Evolutionary conservation across 2,888 invertebrate species (phyloP).

Genomic region (Sarcophaga rosellei): DNA sequence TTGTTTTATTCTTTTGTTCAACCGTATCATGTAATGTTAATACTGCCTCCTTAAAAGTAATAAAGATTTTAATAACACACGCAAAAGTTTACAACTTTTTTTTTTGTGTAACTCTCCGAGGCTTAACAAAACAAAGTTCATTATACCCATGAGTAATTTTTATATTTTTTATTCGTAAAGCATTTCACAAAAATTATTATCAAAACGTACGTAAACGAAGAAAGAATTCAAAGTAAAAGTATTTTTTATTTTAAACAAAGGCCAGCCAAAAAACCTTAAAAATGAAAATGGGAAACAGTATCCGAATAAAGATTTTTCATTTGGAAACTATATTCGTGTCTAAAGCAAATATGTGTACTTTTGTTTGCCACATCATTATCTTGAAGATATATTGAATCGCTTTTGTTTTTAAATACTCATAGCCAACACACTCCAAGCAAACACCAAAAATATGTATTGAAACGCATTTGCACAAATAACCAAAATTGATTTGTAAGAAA

Average conservation of each 20-base stretch:
- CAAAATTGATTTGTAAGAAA: conserved; percentile 3
- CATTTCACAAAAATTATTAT: too few relatives aligned
- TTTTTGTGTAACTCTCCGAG: too few relatives aligned
- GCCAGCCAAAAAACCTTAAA: not conserved
- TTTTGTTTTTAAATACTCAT: conserved; percentile 2
- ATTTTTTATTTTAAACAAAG: not conserved
- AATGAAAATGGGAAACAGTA: not conserved
- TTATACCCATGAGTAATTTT: too few relatives aligned
- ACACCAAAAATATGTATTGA: conserved; percentile 9
- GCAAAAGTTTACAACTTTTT: too few relatives aligned
- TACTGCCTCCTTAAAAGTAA: too few relatives aligned
- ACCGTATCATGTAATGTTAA: too few relatives aligned
- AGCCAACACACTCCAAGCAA: conserved; percentile 33
- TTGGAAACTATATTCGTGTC: not conserved
- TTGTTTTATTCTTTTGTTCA: too few relatives aligned
- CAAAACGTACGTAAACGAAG: too few relatives aligned
- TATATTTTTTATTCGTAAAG: too few relatives aligned
- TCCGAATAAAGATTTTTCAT: not conserved
- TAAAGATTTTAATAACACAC: too few relatives aligned
- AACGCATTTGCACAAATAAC: not conserved
- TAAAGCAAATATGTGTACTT: conserved; percentile 32
- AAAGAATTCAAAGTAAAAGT: conserved; percentile 7
- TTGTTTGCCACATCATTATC: conserved; percentile 53
- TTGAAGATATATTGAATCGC: conserved; percentile 52
- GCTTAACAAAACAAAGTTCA: too few relatives aligned